Evolutionary conservation across 2,113 vertebrate genomes (phyloP).

Genomic region (Anser brachyrhynchus): DNA sequence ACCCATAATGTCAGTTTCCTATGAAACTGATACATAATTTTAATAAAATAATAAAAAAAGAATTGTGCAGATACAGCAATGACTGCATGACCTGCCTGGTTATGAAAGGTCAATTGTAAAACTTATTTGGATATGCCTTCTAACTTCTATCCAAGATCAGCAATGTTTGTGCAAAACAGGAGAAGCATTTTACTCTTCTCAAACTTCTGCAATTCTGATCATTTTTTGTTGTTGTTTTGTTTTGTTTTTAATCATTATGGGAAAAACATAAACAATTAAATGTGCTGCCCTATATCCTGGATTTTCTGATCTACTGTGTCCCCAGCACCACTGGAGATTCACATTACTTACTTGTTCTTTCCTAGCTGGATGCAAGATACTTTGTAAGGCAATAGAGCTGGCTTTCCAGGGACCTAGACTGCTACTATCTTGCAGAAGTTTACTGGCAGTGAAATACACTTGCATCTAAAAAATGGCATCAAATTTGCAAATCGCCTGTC

Average conservation of each 20-base stretch:
- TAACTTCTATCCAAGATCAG: neutral
- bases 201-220: neutral
- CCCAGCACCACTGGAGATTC: neutral
- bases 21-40: neutral
- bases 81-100: neutral
- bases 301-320: neutral
- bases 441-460: neutral
- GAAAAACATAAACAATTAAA: neutral
- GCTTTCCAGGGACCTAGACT: neutral
- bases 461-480: neutral
- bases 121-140: neutral
- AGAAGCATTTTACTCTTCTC: neutral
- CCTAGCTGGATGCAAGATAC: neutral
- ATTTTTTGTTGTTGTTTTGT: neutral
- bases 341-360: neutral
- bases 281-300: neutral
- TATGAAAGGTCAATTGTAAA: neutral
- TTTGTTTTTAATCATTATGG: no score
- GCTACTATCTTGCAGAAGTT: neutral
- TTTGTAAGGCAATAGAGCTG: rapidly evolving
- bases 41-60: neutral
- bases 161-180: neutral
- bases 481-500: neutral
- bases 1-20: neutral
- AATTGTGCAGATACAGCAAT: neutral